Evolutionary conservation across 1,140 invertebrate genomes (phyloP).

Genomic region (Paramacrobiotus metropolitanus): DNA sequence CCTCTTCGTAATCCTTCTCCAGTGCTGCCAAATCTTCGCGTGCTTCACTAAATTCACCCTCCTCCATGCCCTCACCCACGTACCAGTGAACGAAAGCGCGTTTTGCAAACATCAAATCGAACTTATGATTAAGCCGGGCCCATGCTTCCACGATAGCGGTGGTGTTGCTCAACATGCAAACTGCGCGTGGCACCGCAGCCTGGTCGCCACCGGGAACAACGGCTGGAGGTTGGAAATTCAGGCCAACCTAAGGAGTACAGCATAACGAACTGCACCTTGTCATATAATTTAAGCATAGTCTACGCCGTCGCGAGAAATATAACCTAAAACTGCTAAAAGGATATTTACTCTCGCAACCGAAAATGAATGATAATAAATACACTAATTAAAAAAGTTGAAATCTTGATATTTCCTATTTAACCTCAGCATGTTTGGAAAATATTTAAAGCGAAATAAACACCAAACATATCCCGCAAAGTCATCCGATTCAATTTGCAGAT

Average conservation of each 20-base stretch:
- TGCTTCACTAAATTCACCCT: conserved; percentile 20
- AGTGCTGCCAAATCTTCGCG: conserved; percentile 15
- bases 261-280: too few species aligned
- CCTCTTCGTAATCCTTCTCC: conserved; percentile 14
- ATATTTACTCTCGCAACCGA: too few species aligned
- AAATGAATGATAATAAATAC: too few species aligned
- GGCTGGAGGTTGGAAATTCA: conserved; percentile 20
- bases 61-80: conserved; percentile 42
- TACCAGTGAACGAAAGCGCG: conserved; percentile 64
- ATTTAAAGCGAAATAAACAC: too few species aligned
- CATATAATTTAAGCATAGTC: too few species aligned
- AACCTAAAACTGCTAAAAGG: too few species aligned
- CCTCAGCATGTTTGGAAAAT: too few species aligned
- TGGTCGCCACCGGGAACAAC: conserved; percentile 19
- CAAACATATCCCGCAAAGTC: too few species aligned
- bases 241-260: conserved; percentile 14
- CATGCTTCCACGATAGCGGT: conserved; percentile 44
- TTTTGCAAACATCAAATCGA: conserved; percentile 46
- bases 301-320: too few species aligned
- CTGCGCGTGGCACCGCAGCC: conserved; percentile 22
- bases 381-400: too few species aligned
- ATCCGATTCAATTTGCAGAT: too few species aligned
- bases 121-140: conserved; percentile 43
- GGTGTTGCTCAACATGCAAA: conserved; percentile 53
- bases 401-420: too few species aligned